Base-by-base conservation (phyloP, 2,797 vertebrate genomes). In the Xenopus petersii region DNA sequence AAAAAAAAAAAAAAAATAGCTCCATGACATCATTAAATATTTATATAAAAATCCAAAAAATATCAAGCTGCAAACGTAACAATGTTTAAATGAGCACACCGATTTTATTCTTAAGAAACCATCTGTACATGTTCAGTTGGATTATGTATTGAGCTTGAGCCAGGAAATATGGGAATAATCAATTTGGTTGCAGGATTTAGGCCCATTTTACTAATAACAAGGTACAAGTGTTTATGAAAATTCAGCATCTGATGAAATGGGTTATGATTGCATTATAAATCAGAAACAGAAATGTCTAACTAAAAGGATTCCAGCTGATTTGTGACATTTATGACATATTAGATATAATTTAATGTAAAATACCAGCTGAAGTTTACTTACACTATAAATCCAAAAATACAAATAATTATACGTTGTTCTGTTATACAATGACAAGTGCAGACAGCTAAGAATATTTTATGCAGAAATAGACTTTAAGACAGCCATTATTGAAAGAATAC, bases 141-240 rank as follows among this genome's bases (percentile, higher is more conserved):
- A 72, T 49, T 64, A 56, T 73, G 33, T 64, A 24, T 36, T 73
- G 75, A 61, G 68, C 36, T 24, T 60, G 36, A 64, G 64, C 70
- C 70, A 77, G 63, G 54, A 61, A 67, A 77, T 66, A 72, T 71
- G 58, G 70, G 16, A 63, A 67, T 72, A 42, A 67, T 77, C 47
- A 77, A 30, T 62, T 46, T 72, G 64, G 48, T 72, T 60, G 64
- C 51, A 54, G 72, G 75, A 66, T 64, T 64, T 21, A 58, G 67
- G 26, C 56, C 30, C 36, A 63, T 58, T 72, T 67, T 67, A 62
- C 67, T 72, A 77, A 72, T 72, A 77, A 72, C 70, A 77, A 56
- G 64, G 69, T 67, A 76, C 30, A 71, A 61, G 58, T 42, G 17
- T 56, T 60, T 58, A 48, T 77, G 71, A 67, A 62, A 71, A 65